A percentile compares a stretch with the other conserved stretches of the same genome.
These are phyloP conservation scores for Camponotus fellah DNA, from an alignment of 2,888 invertebrate genomes.

Conservation along the genomic window DNA sequence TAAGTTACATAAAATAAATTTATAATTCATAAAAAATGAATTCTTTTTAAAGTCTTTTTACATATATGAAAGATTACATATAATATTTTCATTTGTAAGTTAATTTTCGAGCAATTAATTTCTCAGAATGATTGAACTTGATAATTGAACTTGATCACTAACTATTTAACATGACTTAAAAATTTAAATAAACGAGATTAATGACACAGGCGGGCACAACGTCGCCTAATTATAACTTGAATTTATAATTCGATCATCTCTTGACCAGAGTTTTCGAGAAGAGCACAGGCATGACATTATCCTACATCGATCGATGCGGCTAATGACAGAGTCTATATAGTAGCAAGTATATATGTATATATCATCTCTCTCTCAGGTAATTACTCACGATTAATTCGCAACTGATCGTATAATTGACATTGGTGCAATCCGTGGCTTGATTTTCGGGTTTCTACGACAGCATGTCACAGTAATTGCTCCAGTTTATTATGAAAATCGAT, in stretches of 20 bases:
- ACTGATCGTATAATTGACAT: background rate
- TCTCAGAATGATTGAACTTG: background rate
- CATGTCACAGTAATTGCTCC: conserved; percentile 52
- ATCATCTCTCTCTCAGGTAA: conserved; percentile 1
- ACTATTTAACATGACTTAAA: background rate
- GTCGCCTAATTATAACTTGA: background rate
- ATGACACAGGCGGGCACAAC: background rate
- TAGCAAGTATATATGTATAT: background rate
- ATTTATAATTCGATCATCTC: conserved; percentile 7
- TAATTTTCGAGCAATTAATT: background rate
- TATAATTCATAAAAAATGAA: background rate
- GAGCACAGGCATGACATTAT: background rate
- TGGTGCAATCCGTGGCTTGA: conserved; percentile 26
- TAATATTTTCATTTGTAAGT: background rate
- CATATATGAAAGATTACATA: background rate
- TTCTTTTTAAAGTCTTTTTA: background rate
- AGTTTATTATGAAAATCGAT: conserved; percentile 38
- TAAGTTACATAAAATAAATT: background rate
- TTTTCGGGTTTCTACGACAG: conserved; percentile 59
- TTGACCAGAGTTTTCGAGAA: conserved; percentile 3
- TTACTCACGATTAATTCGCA: conserved; percentile 17
- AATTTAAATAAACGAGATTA: conserved; percentile 1
- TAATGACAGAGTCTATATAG: conserved; percentile 9
- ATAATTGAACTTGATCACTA: conserved; percentile 7
- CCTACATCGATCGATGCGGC: conserved; percentile 12